Conservation (phyloP, 2,797 vertebrate genomes). For the Myoxocephalus aenaeus region DNA sequence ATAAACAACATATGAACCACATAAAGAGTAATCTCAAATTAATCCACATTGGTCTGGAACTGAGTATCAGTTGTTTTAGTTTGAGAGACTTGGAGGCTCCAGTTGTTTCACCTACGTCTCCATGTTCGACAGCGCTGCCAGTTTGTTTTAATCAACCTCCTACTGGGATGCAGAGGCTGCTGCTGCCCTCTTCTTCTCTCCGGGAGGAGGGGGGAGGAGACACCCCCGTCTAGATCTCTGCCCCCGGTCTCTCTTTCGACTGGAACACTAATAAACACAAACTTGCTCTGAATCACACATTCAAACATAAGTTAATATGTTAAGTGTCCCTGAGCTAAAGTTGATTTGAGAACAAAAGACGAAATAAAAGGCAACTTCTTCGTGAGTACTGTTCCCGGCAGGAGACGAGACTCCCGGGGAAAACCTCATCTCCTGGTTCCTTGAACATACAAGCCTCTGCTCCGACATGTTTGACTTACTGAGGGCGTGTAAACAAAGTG, state of each 20-base stretch:
- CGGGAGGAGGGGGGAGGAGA: neutral
- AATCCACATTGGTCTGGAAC: neutral
- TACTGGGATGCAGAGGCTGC: slow-evolving; percentile 40
- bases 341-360: neutral
- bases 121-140: slow-evolving; percentile 16
- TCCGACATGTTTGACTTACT: slow-evolving; percentile 49
- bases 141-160: slow-evolving; percentile 71
- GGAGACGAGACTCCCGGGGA: slow-evolving; percentile 26
- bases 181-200: neutral
- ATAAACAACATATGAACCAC: neutral
- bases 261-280: neutral
- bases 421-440: slow-evolving; percentile 42
- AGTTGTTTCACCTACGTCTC: slow-evolving; percentile 40
- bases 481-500: slow-evolving; percentile 61
- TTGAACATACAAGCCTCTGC: slow-evolving; percentile 29
- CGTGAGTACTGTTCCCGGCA: slow-evolving; percentile 11
- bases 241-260: neutral
- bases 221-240: neutral
- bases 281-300: neutral
- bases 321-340: neutral
- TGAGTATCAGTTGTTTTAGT: slow-evolving; percentile 7
- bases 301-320: neutral
- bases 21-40: neutral
- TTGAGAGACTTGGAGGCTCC: slow-evolving; percentile 26
- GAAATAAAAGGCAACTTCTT: neutral